Base-by-base conservation (phyloP, 2,888 invertebrate species). In the Bombylius discolor region DNA sequence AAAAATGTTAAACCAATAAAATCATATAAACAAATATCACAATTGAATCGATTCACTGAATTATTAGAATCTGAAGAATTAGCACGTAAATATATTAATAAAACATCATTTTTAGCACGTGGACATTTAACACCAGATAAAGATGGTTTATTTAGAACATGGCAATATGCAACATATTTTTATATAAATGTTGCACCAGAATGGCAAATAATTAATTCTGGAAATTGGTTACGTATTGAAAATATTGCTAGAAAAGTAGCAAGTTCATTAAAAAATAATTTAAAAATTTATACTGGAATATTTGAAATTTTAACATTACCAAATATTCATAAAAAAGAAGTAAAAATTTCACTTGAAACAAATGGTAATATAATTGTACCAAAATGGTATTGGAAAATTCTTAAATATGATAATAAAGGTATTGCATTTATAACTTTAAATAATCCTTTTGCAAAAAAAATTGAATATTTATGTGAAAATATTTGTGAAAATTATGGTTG, bases 121-220 rank as follows among this genome's bases (percentile, higher is more conserved):
- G 78, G 77, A 4, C 78, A 78, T 62, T 64, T 78, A 54, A 68
- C 76, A 6, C 77, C 78, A 5, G 74, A 74, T 62, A 76, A 70
- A 5, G 78, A 78, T 66, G 77, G 76, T 62, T 63, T 76, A 33
- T 70, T 71, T 57, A 68, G 69, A 9, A 66, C 71, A 48, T 70
- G 71, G 59, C 76, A 77, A 61, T 70, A 67, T 56, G 68, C 74
- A 3, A 76, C 77, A 7, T 78, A 75, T 62, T 78, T 72, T 61
- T 78, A 72, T 63, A 64, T 77, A 23, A 79, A 78, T 59, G 69
- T 68, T 2, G 70, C 68, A 13, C 78, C 78, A 1, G 76, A 77
- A 60, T 78, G 77, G 76, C 73, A 73, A 63, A 62, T 62, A 9
- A 34, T 78, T 45, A 78, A 77, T 60, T 69, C 64, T 12, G 76